These are phyloP conservation scores for Rhopalosiphum padi DNA, from an alignment of 1,140 invertebrate species.

Conservation along the genomic window DNA sequence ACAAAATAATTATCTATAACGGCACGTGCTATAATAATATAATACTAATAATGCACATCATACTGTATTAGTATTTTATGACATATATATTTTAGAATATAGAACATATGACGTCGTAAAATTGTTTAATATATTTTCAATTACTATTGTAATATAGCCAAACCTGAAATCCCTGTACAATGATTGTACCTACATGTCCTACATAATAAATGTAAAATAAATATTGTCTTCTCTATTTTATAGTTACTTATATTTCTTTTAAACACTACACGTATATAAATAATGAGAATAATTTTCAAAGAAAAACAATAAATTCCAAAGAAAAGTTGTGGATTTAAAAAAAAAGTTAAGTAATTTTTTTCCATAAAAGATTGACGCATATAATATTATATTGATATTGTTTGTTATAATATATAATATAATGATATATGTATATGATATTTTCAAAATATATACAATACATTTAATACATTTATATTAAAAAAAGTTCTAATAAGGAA, in stretches of 20 bases:
- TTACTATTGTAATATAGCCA: neutral
- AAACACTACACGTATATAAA: neutral
- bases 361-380: neutral
- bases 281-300: neutral
- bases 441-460: too few relatives aligned
- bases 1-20: neutral
- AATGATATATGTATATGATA: too few relatives aligned
- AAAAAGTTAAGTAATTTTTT: neutral
- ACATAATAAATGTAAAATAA: neutral
- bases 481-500: too few relatives aligned
- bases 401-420: neutral
- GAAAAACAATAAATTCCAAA: neutral
- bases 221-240: neutral
- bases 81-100: neutral
- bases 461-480: too few relatives aligned
- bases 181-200: too few relatives aligned
- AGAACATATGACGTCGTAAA: neutral
- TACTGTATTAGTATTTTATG: too few relatives aligned
- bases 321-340: neutral
- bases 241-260: neutral
- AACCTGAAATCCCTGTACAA: neutral
- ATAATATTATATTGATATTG: neutral
- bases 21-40: neutral
- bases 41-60: too few relatives aligned
- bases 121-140: neutral